A percentile compares a stretch with the other conserved stretches of the same genome.
These are phyloP conservation scores for Xenops minutus DNA, from an alignment of 2,797 vertebrate genomes.

Conservation along the genomic window DNA sequence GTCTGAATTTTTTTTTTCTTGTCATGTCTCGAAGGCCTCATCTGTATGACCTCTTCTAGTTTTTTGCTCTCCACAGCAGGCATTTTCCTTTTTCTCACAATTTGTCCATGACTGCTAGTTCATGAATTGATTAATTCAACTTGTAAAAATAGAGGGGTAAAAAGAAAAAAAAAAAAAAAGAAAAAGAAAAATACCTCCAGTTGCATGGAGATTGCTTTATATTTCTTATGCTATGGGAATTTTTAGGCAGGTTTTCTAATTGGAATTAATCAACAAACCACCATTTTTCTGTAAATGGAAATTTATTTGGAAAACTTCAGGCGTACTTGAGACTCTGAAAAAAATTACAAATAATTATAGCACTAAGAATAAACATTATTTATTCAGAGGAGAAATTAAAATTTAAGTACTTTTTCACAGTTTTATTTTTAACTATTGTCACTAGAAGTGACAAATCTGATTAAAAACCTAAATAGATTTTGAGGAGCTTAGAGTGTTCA, in stretches of 20 bases:
- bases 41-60: neutral
- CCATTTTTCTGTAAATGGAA: neutral
- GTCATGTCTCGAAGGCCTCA: neutral
- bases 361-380: neutral
- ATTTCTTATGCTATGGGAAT: neutral
- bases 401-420: neutral
- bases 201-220: neutral
- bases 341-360: neutral
- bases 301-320: neutral
- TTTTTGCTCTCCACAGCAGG: neutral
- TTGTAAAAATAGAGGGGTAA: neutral
- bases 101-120: neutral
- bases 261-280: neutral
- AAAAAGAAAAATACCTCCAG: neutral
- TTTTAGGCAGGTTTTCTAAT: neutral
- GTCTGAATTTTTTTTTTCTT: neutral
- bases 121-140: neutral
- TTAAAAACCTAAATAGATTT: neutral
- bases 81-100: neutral
- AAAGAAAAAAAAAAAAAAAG: fast-evolving
- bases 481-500: neutral
- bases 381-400: neutral
- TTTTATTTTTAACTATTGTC: neutral
- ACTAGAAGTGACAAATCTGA: neutral
- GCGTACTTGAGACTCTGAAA: neutral